Evolutionary conservation across 2,797 vertebrate genomes (phyloP), one percentile per base, ranked within the genome.

Genomic region (Sebastes minor): DNA sequence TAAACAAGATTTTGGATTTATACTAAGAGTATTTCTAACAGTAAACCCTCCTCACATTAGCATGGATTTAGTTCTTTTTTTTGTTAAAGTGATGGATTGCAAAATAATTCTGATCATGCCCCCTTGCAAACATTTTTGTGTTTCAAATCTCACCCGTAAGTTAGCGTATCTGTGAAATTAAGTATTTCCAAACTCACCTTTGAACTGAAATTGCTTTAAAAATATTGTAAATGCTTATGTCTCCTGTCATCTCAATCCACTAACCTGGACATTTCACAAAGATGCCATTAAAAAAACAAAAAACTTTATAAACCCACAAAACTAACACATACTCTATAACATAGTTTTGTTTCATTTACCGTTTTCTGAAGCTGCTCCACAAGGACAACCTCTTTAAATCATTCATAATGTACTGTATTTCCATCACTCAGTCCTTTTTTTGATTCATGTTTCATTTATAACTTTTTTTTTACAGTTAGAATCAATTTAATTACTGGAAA

Each of bases 191-290:
- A 89, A 85, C 80, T 89, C 80, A 82, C 75, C 52, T 62, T 82
- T 65, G 66, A 75, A 91, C 83, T 81, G 76, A 82, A 81, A 80
- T 73, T 88, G 69, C 82, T 88, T 60, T 86, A 68, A 84, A 88
- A 85, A 89, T 86, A 89, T 83, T 85, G 82, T 89, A 90, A 89
- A 92, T 89, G 87, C 89, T 91, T 59, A 81, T 84, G 85, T 93
- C 84, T 94, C 85, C 89, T 88, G 79, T 88, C 71, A 85, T 86
- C 89, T 91, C 76, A 83, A 90, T 91, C 90, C 91, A 87, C 90
- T 88, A 89, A 89, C 81, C 85, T 89, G 92, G 93, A 94, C 85
- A 86, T 92, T 90, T 93, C 78, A 92, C 92, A 94, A 94, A 93
- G 86, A 94, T 92, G 77, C 75, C 87, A 76, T 90, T 82, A 33